These are phyloP conservation scores for Plectrocnemia conspersa DNA, from an alignment of 1,140 invertebrate genomes.

Conservation along the genomic window DNA sequence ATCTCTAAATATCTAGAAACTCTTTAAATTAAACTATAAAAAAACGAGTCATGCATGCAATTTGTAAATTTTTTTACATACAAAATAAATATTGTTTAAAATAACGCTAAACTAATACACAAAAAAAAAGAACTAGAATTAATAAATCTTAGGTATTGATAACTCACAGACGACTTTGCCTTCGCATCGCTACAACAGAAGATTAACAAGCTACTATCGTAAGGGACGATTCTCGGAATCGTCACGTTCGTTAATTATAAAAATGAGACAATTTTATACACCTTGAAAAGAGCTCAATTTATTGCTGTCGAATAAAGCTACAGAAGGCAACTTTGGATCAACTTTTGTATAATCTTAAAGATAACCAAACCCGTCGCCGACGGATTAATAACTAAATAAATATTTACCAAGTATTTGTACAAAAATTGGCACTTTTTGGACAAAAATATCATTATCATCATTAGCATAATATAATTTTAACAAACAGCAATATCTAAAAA, in stretches of 20 bases:
- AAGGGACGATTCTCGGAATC: too few species aligned
- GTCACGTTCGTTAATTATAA: too few species aligned
- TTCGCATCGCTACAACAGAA: too few species aligned
- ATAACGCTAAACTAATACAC: conserved; percentile 28
- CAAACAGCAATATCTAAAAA: conserved; percentile 30
- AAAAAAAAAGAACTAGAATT: conserved; percentile 33
- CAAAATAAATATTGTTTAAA: conserved; percentile 34
- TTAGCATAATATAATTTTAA: conserved; percentile 11
- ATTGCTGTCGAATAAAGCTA: conserved; percentile 32
- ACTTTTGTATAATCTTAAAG: conserved; percentile 19
- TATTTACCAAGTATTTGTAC: conserved; percentile 35
- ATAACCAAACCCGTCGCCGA: conserved; percentile 24
- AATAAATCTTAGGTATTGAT: conserved; percentile 35
- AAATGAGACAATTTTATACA: too few species aligned
- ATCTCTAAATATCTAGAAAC: conserved; percentile 17
- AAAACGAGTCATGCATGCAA: conserved; percentile 34
- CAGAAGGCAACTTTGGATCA: conserved; percentile 51
- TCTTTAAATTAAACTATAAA: conserved; percentile 30
- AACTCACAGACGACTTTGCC: conserved; percentile 29
- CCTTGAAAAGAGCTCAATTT: too few species aligned
- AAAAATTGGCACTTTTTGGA: conserved; percentile 35
- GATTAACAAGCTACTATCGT: too few species aligned
- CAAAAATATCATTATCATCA: conserved; percentile 31
- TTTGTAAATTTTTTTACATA: conserved; percentile 34
- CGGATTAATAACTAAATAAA: conserved; percentile 33